A percentile compares a stretch with the other conserved stretches of the same genome.
These are phyloP conservation scores for Anastatus disparis DNA, from an alignment of 1,140 invertebrate genomes.

Conservation along the genomic window DNA sequence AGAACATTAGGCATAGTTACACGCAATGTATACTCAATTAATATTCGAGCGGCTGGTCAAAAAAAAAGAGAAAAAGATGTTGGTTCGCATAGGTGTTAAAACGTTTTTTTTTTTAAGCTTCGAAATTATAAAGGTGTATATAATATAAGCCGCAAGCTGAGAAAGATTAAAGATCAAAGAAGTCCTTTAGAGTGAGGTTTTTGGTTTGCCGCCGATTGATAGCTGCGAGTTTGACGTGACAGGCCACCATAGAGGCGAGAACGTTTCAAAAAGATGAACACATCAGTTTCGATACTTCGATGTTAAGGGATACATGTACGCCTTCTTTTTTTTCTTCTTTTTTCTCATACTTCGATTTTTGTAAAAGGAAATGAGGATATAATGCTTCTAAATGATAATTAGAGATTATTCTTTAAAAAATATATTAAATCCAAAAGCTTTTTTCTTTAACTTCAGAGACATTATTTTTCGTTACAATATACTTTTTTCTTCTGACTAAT, in stretches of 20 bases:
- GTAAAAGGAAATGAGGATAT: no score
- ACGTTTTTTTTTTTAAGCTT: background rate
- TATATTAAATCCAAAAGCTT: no score
- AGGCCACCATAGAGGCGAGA: conserved; percentile 11
- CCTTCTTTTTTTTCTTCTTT: no score
- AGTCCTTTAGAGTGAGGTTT: background rate
- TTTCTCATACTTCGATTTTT: no score
- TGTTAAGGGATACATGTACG: no score
- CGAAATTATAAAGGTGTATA: background rate
- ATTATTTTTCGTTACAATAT: no score
- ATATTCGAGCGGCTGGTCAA: conserved; percentile 5
- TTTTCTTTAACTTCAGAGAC: no score
- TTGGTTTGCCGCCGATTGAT: conserved; percentile 11
- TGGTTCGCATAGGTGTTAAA: conserved; percentile 23
- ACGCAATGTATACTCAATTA: background rate
- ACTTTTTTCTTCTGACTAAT: no score
- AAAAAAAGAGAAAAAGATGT: no score
- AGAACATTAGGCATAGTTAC: background rate
- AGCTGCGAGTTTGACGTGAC: conserved; percentile 25
- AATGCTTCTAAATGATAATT: no score
- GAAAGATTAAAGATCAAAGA: conserved; percentile 30
- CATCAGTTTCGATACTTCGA: no score
- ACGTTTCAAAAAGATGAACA: background rate
- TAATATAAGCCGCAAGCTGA: background rate
- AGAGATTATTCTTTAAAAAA: no score